Percentiles rank a stretch among this genome's conserved stretches.
phyloP scores from a whole-genome alignment of 2,113 vertebrate species.

The Strix uralensis region DNA sequence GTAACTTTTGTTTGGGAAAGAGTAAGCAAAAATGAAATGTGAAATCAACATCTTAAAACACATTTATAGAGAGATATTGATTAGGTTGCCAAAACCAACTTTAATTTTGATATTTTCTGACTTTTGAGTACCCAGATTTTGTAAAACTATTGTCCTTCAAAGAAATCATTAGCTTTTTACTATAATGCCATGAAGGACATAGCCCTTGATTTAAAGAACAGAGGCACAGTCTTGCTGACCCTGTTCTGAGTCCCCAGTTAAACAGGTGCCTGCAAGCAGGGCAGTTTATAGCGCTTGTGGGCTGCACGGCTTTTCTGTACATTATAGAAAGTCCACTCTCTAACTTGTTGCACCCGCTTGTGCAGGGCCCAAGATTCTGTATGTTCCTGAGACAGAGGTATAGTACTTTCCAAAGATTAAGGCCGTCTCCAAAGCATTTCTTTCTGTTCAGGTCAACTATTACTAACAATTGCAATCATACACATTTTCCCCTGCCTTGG shows the following conservation, averaged over 20 bases:
- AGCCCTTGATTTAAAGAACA: neutral
- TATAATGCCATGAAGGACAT: neutral
- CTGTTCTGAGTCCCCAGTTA: neutral
- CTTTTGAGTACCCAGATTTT: neutral
- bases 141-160: neutral
- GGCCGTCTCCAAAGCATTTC: neutral
- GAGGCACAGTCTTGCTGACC: neutral
- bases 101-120: neutral
- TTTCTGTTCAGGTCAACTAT: neutral
- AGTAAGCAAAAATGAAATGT: neutral
- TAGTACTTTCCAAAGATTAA: neutral
- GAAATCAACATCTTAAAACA: neutral
- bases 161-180: neutral
- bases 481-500: neutral
- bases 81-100: neutral
- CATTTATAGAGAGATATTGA: neutral
- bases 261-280: neutral
- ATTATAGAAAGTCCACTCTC: neutral
- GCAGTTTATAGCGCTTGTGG: rapidly evolving
- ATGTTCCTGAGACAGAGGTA: neutral
- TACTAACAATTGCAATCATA: neutral
- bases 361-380: neutral
- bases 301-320: neutral
- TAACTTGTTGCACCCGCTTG: neutral
- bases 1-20: neutral